These are phyloP conservation scores for Phaetusa simplex DNA, from an alignment of 2,113 vertebrate genomes.

Conservation along the genomic window DNA sequence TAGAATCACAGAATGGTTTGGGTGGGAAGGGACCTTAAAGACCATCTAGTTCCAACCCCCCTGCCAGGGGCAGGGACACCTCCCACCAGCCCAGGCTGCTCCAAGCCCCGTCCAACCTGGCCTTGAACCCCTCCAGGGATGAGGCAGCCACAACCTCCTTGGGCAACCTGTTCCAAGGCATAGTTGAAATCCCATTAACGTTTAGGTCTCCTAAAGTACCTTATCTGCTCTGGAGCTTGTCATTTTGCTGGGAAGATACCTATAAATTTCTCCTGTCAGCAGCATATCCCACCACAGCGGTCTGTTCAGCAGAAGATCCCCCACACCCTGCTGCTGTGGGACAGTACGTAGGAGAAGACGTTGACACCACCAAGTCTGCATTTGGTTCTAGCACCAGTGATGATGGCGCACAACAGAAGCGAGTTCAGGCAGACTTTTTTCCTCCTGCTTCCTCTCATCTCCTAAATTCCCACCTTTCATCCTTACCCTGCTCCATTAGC, in stretches of 20 bases:
- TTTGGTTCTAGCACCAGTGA: background rate
- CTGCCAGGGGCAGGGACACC: no score
- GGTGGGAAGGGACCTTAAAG: no score
- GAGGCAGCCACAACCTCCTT: no score
- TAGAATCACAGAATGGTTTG: no score
- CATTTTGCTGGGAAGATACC: background rate
- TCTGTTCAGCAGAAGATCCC: background rate
- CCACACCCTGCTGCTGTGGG: background rate
- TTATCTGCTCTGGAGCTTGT: background rate
- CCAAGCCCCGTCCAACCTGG: no score
- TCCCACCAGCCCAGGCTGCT: no score
- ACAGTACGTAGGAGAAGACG: background rate
- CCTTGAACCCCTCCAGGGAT: no score
- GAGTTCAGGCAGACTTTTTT: background rate
- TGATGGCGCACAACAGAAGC: background rate
- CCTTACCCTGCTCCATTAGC: background rate
- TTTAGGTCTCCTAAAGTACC: background rate
- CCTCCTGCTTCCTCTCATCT: background rate
- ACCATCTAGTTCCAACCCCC: no score
- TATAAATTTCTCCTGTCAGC: background rate
- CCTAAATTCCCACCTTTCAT: background rate
- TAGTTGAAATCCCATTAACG: background rate
- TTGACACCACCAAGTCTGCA: background rate
- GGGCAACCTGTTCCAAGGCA: background rate
- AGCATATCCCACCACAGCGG: rapidly evolving